A percentile compares a stretch with the other conserved stretches of the same genome.
Conservation (phyloP, 2,113 vertebrate genomes). For the Oncorhynchus gorbuscha region DNA sequence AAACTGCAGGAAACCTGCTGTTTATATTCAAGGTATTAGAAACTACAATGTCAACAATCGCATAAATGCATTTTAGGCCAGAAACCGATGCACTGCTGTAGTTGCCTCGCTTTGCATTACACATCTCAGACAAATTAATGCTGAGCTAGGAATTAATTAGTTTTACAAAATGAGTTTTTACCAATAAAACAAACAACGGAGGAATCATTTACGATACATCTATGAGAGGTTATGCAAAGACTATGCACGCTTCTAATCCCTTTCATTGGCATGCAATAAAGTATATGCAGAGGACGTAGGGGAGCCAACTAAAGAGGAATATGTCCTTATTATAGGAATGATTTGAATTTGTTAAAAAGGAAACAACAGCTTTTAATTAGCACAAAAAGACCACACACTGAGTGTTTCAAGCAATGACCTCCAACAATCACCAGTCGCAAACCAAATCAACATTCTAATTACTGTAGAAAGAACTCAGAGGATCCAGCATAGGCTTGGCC, state of each 20-base stretch:
- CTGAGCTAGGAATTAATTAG: neutral
- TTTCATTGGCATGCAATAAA: neutral
- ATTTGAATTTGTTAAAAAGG: neutral
- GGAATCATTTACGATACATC: no score
- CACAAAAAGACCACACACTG: neutral
- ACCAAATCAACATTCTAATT: neutral
- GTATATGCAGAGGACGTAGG: neutral
- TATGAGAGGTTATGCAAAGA: neutral
- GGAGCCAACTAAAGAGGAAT: neutral
- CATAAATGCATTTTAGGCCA: neutral
- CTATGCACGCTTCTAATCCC: neutral
- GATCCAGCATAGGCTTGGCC: neutral
- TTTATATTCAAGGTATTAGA: neutral
- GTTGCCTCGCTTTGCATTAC: neutral
- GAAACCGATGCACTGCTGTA: neutral
- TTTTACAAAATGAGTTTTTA: neutral
- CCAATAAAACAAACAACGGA: no score
- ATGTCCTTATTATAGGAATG: neutral
- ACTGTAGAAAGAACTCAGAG: neutral
- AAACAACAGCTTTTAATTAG: neutral
- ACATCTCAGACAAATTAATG: neutral
- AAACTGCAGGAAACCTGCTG: conserved; percentile 18
- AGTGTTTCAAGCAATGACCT: neutral
- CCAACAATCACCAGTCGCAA: neutral
- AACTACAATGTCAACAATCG: neutral